Base-by-base conservation (phyloP, 1,140 invertebrate genomes). In the Anastrepha obliqua region DNA sequence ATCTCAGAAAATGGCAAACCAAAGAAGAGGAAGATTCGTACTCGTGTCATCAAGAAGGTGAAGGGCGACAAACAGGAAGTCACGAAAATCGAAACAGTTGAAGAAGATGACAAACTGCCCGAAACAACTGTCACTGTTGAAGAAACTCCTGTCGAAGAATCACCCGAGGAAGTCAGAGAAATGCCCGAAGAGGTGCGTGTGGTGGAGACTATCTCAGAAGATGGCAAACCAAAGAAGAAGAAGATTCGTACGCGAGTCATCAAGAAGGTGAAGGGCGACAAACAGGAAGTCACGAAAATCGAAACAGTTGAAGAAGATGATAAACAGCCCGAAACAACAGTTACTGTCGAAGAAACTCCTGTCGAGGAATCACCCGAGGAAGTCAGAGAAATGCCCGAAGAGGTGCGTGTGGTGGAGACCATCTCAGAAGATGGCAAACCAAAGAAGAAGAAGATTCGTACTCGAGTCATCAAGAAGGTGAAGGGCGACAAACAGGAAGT, bases 311-410 rank as follows among this genome's bases (percentile, higher is more conserved):
- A 89, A n/a, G 88, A 86, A 39, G 89, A 86, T 20, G 87, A 88
- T 13, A 20, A 88, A 7, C 81, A 88, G 1, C 88, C 88, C 90
- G 85, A 88, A 90, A 91, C 88, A 90, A 90, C 9, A 89, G 89
- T 90, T 64, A 88, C 88, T n/a, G 59, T 65, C 51, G 62, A 86
- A 87, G 78, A 81, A 78, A 81, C 7, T 3, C 42, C 44, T 15
- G 55, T 78, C 7, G 87, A 78, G 1, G 87, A 87, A 60, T 20
- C 13, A 70, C 86, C 90, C 1, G 87, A 89, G 88, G 62, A 88
- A 81, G 67, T 88, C 59, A 88, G 94, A 85, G 93, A 94, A 90
- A 74, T 90, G 20, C 94, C 93, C 6, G 93, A 94, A 90, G 90
- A 88, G 20, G 70, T 89, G 9, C 20, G 86, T 62, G 60, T 89